Conservation (phyloP, 2,113 vertebrate genomes). For the Osmerus mordax region DNA sequence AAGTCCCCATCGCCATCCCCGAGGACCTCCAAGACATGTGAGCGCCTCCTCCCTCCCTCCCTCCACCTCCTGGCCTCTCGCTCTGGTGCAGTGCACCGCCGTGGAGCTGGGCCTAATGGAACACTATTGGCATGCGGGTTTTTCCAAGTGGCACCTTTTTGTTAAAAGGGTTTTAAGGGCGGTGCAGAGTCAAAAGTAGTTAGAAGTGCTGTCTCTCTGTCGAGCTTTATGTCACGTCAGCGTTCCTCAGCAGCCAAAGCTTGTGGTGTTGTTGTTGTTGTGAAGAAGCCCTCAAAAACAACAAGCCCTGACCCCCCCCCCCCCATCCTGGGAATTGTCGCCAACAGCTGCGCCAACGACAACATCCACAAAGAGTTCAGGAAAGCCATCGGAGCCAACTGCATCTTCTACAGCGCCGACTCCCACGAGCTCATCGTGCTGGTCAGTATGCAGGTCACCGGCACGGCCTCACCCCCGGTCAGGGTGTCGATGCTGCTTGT, state of each 20-base stretch:
- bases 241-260: neutral
- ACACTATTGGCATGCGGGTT: too few relatives aligned
- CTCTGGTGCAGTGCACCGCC: neutral
- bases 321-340: neutral
- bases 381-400: slow-evolving; percentile 87
- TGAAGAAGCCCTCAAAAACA: slow-evolving; percentile 10
- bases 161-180: too few relatives aligned
- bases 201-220: too few relatives aligned
- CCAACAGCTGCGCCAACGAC: slow-evolving; percentile 81
- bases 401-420: slow-evolving; percentile 81
- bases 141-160: too few relatives aligned
- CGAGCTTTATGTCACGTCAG: neutral
- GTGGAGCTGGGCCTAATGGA: too few relatives aligned
- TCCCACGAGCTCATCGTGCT: slow-evolving; percentile 83
- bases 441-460: slow-evolving; percentile 67
- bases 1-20: slow-evolving; percentile 80
- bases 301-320: neutral
- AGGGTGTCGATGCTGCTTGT: neutral
- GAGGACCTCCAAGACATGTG: slow-evolving; percentile 88
- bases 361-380: slow-evolving; percentile 90
- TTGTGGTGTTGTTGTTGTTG: neutral
- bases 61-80: neutral
- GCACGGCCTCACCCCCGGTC: neutral
- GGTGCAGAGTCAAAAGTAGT: too few relatives aligned
- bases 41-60: slow-evolving; percentile 48